Evolutionary conservation across 2,888 invertebrate species (phyloP), one percentile per base, ranked within the genome.

Genomic region (Chromoteleia sp.): DNA sequence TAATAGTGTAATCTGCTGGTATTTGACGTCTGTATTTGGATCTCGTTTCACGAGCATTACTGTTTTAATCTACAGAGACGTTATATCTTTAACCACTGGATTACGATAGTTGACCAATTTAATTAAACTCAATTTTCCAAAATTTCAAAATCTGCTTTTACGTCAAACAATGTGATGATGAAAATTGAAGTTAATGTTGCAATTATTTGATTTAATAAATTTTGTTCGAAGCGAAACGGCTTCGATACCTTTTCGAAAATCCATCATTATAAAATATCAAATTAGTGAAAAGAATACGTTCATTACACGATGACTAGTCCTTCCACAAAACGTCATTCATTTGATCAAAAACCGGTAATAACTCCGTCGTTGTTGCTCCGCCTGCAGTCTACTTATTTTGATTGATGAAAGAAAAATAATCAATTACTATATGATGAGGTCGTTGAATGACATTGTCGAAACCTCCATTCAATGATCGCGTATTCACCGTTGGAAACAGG

Each of bases 381-480:
- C 19, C 10, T 36, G 3, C 30, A 74, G 48, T 75, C 30, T 29
- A 36, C 65, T 61, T 70, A 61, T 65, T 65, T 50, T 41, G 59
- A 65, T 65, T 15, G 48, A 45, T 63, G 50, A 65, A 58, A 59
- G 48, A 70, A 77, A 77, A 77, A 61, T 77, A 48, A 68, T 68
- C 41, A 68, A 68, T 80, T 58, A 74, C 50, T 63, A 41, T 54
- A 52, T 74, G 63, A 68, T 68, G 56, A 59, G 54, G 30, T 29
- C 45, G 50, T 52, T 74, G 74, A 68, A 70, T 68, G 79, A 80
- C 74, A 68, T 74, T 80, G 56, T 78, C 52, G 52, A 78, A 65
- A 58, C 19, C 41, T 67, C 30, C 63, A 74, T 80, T 74, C 61
- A 68, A 33, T 39, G 68, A 74, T 73, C 61, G 30, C 21, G 29